Evolutionary conservation across 64 coral and sea anemone genomes (phyloP), one percentile per base, ranked within the genome.

Genomic region (Pocillopora damicornis): DNA sequence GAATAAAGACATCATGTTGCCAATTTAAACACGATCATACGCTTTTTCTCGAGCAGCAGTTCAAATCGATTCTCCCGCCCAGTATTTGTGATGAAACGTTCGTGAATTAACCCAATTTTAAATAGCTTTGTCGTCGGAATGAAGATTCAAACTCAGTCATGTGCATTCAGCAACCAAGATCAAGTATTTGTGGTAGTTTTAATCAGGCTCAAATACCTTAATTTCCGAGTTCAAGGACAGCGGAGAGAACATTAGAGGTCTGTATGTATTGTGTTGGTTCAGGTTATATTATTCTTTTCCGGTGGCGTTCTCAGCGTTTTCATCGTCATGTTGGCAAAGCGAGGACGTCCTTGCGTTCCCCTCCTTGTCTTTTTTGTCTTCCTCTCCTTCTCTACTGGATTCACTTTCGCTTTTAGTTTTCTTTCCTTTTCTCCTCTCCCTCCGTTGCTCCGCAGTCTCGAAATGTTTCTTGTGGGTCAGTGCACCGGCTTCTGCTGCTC

Each of bases 391-490:
- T 25, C 59, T 79, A 51, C 77, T 79, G 9, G 77, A 79, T 59
- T 86, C 59, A 0, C 37, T 61, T 25, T 58, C 76, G 7, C 26
- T 61, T 61, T 59, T 59, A 12, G 45, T 20, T 13, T 87, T 69
- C 17, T 82, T 82, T 9, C 61, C 74, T 67, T 82, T 87, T 65
- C 26, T 92, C 79, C 64, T 62, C 26, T 25, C 61, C 2, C 86
- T 65, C 20, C 84, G 76, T 11, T 78, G 78, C 56, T 90, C 89
- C 1, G 89, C 89, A 12, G 89, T 90, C 62, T 90, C 79, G 45
- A 92, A 79, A 14, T 79, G 91, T 11, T 78, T 86, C 60, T 88
- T 86, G 57, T 88, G 76, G 15, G 66, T 79, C 4, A 88, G 65
- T 2, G 81, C 85, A 20, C 86, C 89, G 0, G 88, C 65, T 26